These are phyloP conservation scores for Phortica variegata DNA, from an alignment of 1,140 invertebrate species.

Conservation along the genomic window DNA sequence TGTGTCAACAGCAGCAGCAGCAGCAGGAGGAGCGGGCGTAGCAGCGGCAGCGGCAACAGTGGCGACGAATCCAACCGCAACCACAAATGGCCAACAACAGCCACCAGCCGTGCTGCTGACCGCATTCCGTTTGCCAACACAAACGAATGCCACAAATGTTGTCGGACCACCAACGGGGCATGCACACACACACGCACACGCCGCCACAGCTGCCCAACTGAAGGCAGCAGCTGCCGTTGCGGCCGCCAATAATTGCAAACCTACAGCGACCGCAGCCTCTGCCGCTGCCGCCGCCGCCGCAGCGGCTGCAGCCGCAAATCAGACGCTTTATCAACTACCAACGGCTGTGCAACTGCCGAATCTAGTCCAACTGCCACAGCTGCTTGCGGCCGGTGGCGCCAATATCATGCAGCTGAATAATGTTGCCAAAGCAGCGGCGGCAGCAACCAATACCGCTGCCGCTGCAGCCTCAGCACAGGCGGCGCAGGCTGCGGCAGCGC, in stretches of 20 bases:
- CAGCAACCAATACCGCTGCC: slow-evolving; percentile 34
- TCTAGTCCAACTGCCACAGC: slow-evolving; percentile 53
- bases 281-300: not conserved
- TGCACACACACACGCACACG: no score
- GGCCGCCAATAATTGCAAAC: slow-evolving; percentile 11
- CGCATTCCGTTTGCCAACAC: slow-evolving; percentile 59
- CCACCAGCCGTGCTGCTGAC: slow-evolving; percentile 59
- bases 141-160: no score
- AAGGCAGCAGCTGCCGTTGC: slow-evolving; percentile 18
- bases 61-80: slow-evolving; percentile 16
- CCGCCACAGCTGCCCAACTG: no score
- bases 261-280: slow-evolving; percentile 4
- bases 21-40: no score
- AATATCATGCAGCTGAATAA: slow-evolving; percentile 54
- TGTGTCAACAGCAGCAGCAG: no score
- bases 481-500: slow-evolving; percentile 46
- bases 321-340: slow-evolving; percentile 50
- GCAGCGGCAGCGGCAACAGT: slow-evolving; percentile 14
- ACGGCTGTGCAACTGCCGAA: slow-evolving; percentile 43
- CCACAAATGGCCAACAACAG: no score
- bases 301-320: slow-evolving; percentile 20
- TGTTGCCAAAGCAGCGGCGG: slow-evolving; percentile 39
- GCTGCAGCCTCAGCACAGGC: slow-evolving; percentile 40
- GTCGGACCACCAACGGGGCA: no score
- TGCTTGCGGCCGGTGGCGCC: slow-evolving; percentile 42